These are phyloP conservation scores for Sparus aurata DNA, from an alignment of 2,797 vertebrate genomes.

Conservation along the genomic window DNA sequence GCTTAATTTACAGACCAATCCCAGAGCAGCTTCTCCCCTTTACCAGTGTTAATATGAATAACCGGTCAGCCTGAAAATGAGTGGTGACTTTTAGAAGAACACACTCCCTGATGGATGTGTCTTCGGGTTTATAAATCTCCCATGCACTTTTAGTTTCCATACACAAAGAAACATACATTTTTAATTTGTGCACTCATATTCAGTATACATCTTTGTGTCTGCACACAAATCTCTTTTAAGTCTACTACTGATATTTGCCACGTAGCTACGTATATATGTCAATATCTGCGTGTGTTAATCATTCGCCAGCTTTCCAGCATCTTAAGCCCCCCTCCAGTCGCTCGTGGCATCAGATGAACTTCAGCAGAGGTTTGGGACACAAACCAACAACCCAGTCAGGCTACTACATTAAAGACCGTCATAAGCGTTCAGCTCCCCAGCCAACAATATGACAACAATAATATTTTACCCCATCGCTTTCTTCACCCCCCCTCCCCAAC, in stretches of 20 bases:
- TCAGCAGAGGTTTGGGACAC: conserved; percentile 59
- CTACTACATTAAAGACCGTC: conserved; percentile 27
- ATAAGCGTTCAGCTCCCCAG: conserved; percentile 24
- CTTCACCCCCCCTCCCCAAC: conserved; percentile 9
- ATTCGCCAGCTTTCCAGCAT: conserved; percentile 50
- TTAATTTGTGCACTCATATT: neutral
- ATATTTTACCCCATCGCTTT: conserved; percentile 37
- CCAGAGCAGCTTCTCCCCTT: neutral
- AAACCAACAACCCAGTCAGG: conserved; percentile 49
- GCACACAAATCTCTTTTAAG: neutral
- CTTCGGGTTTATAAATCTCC: neutral
- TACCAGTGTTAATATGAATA: neutral
- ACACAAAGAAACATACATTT: neutral
- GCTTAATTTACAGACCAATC: conserved; percentile 16
- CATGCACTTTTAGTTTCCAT: neutral
- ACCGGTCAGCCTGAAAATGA: neutral
- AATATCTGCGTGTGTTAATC: neutral
- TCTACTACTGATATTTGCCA: conserved; percentile 9
- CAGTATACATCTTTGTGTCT: neutral
- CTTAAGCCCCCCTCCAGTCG: conserved; percentile 37
- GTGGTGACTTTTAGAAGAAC: conserved; percentile 2
- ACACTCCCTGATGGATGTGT: neutral
- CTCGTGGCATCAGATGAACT: conserved; percentile 54
- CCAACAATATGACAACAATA: conserved; percentile 64
- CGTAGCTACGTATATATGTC: conserved; percentile 9